Conservation (phyloP, 2,888 invertebrate genomes). For the Thalpophila matura region DNA sequence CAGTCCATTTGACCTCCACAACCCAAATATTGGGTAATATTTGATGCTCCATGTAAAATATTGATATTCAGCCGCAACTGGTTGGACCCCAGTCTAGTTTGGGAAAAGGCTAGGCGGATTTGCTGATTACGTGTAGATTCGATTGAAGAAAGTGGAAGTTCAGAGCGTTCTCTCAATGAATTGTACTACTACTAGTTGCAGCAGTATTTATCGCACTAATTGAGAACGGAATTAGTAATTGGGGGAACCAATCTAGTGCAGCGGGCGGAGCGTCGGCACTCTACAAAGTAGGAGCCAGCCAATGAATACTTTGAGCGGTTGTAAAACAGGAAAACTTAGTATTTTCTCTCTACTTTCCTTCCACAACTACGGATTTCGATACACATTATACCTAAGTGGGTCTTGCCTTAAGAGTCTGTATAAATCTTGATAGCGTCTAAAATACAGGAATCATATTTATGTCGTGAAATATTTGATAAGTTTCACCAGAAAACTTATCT, state of each 20-base stretch:
- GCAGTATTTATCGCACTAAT: constrained; percentile 68
- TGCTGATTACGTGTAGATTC: constrained; percentile 10
- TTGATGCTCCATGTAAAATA: too few species aligned
- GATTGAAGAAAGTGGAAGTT: constrained; percentile 12
- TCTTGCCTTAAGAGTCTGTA: neutral
- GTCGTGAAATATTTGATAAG: neutral
- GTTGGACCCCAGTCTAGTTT: too few species aligned
- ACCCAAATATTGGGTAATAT: too few species aligned
- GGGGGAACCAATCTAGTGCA: constrained; percentile 66
- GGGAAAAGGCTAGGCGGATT: too few species aligned
- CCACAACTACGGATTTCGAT: constrained; percentile 3
- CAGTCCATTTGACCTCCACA: too few species aligned
- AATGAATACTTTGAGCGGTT: constrained; percentile 13
- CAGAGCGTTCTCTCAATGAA: constrained; percentile 31
- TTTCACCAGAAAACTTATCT: neutral
- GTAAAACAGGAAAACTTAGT: constrained; percentile 21
- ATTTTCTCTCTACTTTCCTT: constrained; percentile 23
- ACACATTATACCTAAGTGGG: neutral
- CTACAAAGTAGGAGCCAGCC: constrained; percentile 2
- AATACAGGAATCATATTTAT: neutral
- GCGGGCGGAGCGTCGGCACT: constrained; percentile 28
- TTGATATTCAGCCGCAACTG: too few species aligned
- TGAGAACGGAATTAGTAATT: constrained; percentile 70
- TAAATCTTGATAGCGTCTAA: neutral
- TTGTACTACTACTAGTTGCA: constrained; percentile 46